A percentile compares a stretch with the other conserved stretches of the same genome.
phyloP scores from a whole-genome alignment of 1,140 invertebrate genomes.

The Nasonia longicornis region DNA sequence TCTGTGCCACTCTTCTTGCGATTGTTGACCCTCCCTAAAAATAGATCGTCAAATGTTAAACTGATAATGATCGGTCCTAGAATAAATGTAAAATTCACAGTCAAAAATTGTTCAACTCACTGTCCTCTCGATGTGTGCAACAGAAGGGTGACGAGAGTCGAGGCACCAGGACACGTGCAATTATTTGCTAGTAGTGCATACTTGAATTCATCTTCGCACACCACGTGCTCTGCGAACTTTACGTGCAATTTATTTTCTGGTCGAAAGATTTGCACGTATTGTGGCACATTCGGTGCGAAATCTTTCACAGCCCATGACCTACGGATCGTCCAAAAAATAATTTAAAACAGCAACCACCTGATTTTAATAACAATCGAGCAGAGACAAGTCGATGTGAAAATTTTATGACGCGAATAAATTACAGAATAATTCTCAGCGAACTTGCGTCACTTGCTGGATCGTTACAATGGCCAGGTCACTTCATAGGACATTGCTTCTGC shows the following conservation, averaged over 20 bases:
- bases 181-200: slow-evolving; percentile 97
- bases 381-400: no score
- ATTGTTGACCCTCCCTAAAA: slow-evolving; percentile 94
- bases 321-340: neutral
- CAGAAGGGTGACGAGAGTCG: slow-evolving; percentile 93
- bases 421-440: neutral
- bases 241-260: slow-evolving; percentile 99
- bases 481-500: no score
- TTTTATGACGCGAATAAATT: no score
- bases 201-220: slow-evolving; percentile 98
- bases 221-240: slow-evolving; percentile 97
- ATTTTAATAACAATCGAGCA: no score
- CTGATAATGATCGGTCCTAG: neutral
- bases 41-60: slow-evolving; percentile 10
- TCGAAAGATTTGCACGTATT: slow-evolving; percentile 98
- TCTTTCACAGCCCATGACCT: slow-evolving; percentile 98
- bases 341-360: no score
- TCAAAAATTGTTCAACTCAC: slow-evolving; percentile 74
- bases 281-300: slow-evolving; percentile 94
- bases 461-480: neutral
- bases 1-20: slow-evolving; percentile 96
- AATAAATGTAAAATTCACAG: neutral
- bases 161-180: slow-evolving; percentile 96
- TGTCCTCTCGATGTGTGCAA: slow-evolving; percentile 96
- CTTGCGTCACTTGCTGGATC: neutral